Evolutionary conservation across 2,888 invertebrate genomes (phyloP), one percentile per base, ranked within the genome.

Genomic region (Euphydryas editha): DNA sequence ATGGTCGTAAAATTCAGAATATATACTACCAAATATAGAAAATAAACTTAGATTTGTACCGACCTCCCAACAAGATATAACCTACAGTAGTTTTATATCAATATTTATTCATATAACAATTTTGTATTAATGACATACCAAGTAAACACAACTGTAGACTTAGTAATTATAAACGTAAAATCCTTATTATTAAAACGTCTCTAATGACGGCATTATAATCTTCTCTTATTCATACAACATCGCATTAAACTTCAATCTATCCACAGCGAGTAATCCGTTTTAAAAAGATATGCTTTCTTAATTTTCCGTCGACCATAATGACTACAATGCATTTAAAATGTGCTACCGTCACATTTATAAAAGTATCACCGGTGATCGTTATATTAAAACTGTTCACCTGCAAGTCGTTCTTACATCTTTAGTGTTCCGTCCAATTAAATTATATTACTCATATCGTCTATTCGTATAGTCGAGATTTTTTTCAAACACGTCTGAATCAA

Each of bases 251-350:
- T 39, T 37, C 20, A 30, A n/a, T n/a, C n/a, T n/a, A n/a, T n/a
- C n/a, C n/a, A n/a, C n/a, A 47, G 55, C 30, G 55, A 63, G 47
- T 13, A 24, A 58, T 63, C 49, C 24, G 30, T 21, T 49, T 39
- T 51, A 51, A 37, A 57, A 58, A 58, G 63, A 46, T 20, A 20
- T 66, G 42, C 49, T 49, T 59, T 49, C 54, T 59, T 46, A 55
- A 65, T 55, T 59, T 54, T 44, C 24, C 39, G 58, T 63, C 66
- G 58, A 42, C 20, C 44, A 21, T 60, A 65, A 68, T 51, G 69
- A 67, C 67, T 64, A 55, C 63, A 65, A 62, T 65, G 65, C 62
- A 36, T 68, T 68, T 70, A 62, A 70, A 44, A 69, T 64, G 69
- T 59, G 46, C 57, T 21, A 46, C 65, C 65, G 66, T 66, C 66